These are phyloP conservation scores for Alectura lathami DNA, from an alignment of 2,113 vertebrate genomes.

Conservation along the genomic window DNA sequence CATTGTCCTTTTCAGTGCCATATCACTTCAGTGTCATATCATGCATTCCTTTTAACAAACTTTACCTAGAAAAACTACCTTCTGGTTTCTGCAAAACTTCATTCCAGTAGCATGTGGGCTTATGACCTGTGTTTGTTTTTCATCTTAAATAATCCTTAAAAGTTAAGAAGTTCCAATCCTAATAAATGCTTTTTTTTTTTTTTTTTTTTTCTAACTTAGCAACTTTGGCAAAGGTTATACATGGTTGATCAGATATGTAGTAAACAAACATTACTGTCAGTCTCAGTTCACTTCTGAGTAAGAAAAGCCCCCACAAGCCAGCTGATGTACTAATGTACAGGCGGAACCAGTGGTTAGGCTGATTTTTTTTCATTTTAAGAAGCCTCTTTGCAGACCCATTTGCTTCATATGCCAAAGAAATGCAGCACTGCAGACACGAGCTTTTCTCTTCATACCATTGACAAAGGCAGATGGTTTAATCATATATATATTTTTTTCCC, in stretches of 20 bases:
- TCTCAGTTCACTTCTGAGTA: conserved; percentile 40
- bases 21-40: not conserved
- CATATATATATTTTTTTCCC: not conserved
- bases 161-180: rapidly evolving
- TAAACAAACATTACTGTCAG: not conserved
- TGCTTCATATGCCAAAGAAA: not conserved
- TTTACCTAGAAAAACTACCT: not conserved
- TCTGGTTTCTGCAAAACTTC: not conserved
- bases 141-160: not conserved
- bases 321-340: not conserved
- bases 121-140: not conserved
- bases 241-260: not conserved
- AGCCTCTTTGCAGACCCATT: not conserved
- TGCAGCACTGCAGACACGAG: not conserved
- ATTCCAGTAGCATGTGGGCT: not conserved
- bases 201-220: not conserved
- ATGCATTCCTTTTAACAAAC: not conserved
- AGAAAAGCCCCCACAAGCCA: conserved; percentile 37
- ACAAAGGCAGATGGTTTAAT: not conserved
- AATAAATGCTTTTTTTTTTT: not conserved
- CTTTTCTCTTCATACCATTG: not conserved
- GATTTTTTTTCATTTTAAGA: not conserved
- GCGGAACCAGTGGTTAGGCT: not conserved
- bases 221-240: not conserved
- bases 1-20: not conserved